These are phyloP conservation scores for Drosophila kanapiae DNA, from an alignment of 1,140 invertebrate genomes.

Conservation along the genomic window DNA sequence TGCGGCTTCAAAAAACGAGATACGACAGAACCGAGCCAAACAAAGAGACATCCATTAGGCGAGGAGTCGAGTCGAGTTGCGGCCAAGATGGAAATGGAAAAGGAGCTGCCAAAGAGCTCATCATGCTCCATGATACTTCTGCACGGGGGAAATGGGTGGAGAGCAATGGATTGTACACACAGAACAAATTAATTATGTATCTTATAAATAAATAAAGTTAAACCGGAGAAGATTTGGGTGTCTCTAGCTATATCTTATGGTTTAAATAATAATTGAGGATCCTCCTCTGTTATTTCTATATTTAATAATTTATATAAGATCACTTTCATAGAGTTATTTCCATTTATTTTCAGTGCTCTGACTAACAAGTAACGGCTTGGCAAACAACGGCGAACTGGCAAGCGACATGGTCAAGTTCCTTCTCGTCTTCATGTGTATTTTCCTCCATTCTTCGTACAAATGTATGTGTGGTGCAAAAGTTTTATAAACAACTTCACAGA, in stretches of 20 bases:
- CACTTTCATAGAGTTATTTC: background rate
- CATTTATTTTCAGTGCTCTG: constrained; percentile 10
- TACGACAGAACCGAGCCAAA: constrained; percentile 65
- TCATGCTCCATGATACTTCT: constrained; percentile 21
- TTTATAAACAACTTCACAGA: constrained; percentile 75
- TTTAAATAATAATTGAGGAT: too few relatives aligned
- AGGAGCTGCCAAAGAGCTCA: constrained; percentile 41
- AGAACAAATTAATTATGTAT: background rate
- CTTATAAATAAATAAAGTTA: background rate
- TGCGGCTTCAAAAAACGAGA: constrained; percentile 75
- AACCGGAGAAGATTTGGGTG: too few relatives aligned
- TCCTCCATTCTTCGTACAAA: constrained; percentile 20
- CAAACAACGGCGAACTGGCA: constrained; percentile 65
- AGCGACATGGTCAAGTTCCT: constrained; percentile 77
- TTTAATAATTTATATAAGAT: too few relatives aligned
- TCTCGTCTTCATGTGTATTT: constrained; percentile 37
- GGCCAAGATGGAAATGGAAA: constrained; percentile 54
- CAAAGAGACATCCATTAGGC: constrained; percentile 69
- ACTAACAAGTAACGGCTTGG: constrained; percentile 70
- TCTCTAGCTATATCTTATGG: too few relatives aligned
- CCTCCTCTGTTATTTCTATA: background rate
- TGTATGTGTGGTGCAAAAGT: constrained; percentile 64
- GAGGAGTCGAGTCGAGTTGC: constrained; percentile 36
- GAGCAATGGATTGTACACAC: constrained; percentile 2
- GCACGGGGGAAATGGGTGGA: background rate